A percentile compares a stretch with the other conserved stretches of the same genome.
Evolutionary conservation across 2,797 vertebrate species (phyloP).

Genomic region (Acanthornis magna): DNA sequence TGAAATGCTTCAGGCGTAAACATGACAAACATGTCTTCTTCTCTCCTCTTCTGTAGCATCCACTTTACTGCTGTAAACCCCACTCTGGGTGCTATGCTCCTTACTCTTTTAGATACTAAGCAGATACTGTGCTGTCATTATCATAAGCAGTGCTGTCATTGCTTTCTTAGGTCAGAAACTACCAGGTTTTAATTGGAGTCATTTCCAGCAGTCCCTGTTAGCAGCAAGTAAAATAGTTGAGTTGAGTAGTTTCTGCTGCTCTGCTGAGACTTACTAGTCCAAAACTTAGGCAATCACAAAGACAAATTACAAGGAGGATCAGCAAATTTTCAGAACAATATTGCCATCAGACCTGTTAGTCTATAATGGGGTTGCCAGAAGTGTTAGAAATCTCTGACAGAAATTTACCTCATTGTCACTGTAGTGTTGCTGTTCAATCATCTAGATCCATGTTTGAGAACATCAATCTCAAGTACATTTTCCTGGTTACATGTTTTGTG

Average conservation of each 20-base stretch:
- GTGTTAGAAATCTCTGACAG: background rate
- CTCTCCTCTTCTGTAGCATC: background rate
- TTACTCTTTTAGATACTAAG: background rate
- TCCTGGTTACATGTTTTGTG: background rate
- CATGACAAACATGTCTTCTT: background rate
- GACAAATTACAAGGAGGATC: background rate
- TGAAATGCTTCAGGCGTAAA: slow-evolving; percentile 12
- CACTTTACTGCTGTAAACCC: background rate
- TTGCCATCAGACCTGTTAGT: background rate
- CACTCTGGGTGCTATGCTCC: background rate
- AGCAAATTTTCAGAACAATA: background rate
- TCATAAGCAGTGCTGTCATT: background rate
- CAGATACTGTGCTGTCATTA: background rate
- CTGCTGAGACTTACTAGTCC: background rate
- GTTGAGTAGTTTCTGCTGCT: background rate
- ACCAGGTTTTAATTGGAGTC: background rate
- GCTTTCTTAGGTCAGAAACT: background rate
- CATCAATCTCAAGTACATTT: background rate
- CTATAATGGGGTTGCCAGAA: background rate
- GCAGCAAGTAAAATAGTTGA: background rate
- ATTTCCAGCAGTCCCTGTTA: background rate
- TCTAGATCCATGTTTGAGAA: background rate
- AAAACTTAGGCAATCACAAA: background rate
- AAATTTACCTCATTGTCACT: background rate
- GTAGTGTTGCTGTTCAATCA: background rate